phyloP scores from a whole-genome alignment of 2,888 invertebrate genomes.

The Dromius quadrimaculatus region DNA sequence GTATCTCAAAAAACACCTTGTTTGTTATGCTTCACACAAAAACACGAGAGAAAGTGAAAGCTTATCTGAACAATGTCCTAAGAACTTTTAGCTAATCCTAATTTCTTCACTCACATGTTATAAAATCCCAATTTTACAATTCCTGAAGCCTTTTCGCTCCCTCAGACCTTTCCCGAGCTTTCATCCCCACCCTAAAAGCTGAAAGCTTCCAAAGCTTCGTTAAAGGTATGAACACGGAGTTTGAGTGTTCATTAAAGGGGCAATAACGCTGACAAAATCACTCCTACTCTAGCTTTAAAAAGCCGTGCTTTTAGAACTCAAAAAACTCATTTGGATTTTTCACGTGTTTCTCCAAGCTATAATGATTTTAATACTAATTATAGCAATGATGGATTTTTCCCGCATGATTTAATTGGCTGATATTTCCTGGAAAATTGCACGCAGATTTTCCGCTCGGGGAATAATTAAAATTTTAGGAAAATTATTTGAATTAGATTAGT shows the following conservation, averaged over 20 bases:
- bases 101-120: not conserved
- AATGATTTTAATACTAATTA: not conserved
- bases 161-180: not conserved
- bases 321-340: not conserved
- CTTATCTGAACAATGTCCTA: no score
- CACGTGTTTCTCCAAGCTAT: not conserved
- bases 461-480: no score
- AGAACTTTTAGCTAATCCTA: not conserved
- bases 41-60: no score
- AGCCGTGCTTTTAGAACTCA: not conserved
- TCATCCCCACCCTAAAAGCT: not conserved
- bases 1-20: no score
- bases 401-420: no score
- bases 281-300: slow-evolving; percentile 2
- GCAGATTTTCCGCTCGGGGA: no score
- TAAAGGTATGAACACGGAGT: slow-evolving; percentile 28
- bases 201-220: slow-evolving; percentile 18
- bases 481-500: no score
- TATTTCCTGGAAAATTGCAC: no score
- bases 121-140: slow-evolving; percentile 20
- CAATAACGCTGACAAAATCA: slow-evolving; percentile 31
- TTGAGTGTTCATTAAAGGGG: slow-evolving; percentile 39
- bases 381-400: not conserved
- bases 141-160: slow-evolving; percentile 1
- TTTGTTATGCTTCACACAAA: no score